phyloP scores from a whole-genome alignment of 2,797 vertebrate genomes.

The Uromys caudimaculatus region DNA sequence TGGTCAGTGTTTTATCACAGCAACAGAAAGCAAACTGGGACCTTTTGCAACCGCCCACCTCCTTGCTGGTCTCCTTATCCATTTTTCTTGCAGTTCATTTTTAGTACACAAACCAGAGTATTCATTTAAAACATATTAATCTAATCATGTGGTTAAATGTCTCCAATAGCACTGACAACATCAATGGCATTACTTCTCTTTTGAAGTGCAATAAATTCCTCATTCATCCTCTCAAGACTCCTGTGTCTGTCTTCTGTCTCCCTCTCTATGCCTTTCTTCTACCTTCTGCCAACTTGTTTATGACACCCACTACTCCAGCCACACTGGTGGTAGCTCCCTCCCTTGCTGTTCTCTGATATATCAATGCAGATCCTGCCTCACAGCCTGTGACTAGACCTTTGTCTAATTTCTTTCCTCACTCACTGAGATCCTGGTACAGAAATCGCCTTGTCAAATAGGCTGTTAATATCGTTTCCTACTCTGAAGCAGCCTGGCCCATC shows the following conservation, averaged over 20 bases:
- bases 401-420: neutral
- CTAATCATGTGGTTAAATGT: neutral
- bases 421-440: neutral
- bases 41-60: neutral
- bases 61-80: neutral
- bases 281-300: neutral
- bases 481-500: neutral
- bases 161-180: neutral
- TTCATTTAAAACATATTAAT: neutral
- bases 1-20: neutral
- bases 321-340: neutral
- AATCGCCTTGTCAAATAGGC: neutral
- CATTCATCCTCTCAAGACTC: too few species aligned
- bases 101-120: neutral
- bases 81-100: neutral
- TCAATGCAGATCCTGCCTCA: neutral
- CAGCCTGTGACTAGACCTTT: neutral
- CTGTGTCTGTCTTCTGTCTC: neutral
- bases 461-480: neutral
- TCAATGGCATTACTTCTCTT: neutral
- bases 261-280: neutral
- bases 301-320: neutral
- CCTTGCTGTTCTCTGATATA: neutral
- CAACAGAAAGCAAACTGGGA: neutral
- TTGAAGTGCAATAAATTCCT: neutral